Evolutionary conservation across 2,888 invertebrate genomes (phyloP), one percentile per base, ranked within the genome.

Genomic region (Napeogenes sylphis): DNA sequence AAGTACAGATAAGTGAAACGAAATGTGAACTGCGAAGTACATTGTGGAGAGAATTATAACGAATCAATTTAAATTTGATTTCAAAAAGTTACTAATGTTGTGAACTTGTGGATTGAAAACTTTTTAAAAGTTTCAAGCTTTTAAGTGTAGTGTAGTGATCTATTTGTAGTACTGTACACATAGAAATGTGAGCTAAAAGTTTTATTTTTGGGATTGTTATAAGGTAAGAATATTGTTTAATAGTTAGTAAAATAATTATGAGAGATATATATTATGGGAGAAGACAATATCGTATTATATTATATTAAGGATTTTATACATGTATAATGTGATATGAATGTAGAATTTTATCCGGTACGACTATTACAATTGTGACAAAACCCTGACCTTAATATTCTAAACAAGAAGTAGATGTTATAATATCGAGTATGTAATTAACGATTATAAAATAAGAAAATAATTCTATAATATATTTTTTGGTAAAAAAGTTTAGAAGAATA

Each of bases 91-190:
- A 32, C 46, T 59, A 54, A 46, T 60, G 55, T 62, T 51, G 65
- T 65, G 65, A 62, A 65, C 65, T 63, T 57, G 70, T 68, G 68
- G 65, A 63, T 67, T 63, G 14, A 55, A 62, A 66, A 70, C 67
- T 64, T 68, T 58, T 61, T 21, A 12, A 42, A 65, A 70, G 64
- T 67, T 68, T 51, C 30, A 21, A 57, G 62, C 61, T 63, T 61
- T 47, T 13, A 42, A 53, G 62, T 70, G 62, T 55, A 61, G 71
- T 71, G 71, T 42, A 65, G 71, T 71, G 71, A 8, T 64, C 59
- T 57, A 56, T 62, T 59, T 53, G 45, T 47, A 58, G 61, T 38
- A 63, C 45, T 68, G 63, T 54, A 56, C 51, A 21, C 21, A 21
- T 21, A 21, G 21, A 21, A 51, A 42, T 58, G 30, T 35, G 45